Evolutionary conservation across 2,797 vertebrate genomes (phyloP), one percentile per base, ranked within the genome.

Genomic region (Chelon auratus): DNA sequence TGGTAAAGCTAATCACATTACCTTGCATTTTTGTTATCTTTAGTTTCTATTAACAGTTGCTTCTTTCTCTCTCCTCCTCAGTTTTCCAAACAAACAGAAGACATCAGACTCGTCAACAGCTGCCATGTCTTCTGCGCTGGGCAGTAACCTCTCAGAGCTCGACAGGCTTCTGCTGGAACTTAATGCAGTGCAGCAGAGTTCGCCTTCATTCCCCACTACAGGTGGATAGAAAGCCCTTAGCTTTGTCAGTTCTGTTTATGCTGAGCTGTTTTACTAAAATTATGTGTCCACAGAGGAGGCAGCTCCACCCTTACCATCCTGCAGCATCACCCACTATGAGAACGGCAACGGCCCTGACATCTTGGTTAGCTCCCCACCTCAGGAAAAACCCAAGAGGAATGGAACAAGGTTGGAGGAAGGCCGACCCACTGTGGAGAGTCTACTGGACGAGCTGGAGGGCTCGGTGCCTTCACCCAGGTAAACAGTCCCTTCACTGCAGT

Each of bases 31-130:
- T 68, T 2, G 26, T 24, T 12, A 3, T 30, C 11, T 43, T 20
- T 17, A 53, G 18, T 24, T 37, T 1, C 45, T 18, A 8, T 55
- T n/a, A 10, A 18, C 54, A 18, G 10, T 36, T 30, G n/a, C 71
- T 22, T 72, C 17, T 55, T 9, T 63, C 17, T 51, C 59, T 65
- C 56, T 70, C 57, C 22, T 77, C 12, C 3, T 55, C 85, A 99
- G 98, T 92, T 99, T 99, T 77, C 98, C 97, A 12, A 98, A 99
- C 89, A 99, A 99, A 90, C 97, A 96, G 91, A 99, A 98, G 90
- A 95, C 96, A 2, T 92, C 92, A 0, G 96, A 98, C 65, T 94
- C 95, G 0, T 97, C 97, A 6, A 94, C 96, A 1, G 92, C 95
- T 3, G 91, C 96, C 86, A 97, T 97, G 95, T 96, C 94, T 73